Evolutionary conservation across 2,113 vertebrate genomes (phyloP).

Genomic region (Macaca mulatta): DNA sequence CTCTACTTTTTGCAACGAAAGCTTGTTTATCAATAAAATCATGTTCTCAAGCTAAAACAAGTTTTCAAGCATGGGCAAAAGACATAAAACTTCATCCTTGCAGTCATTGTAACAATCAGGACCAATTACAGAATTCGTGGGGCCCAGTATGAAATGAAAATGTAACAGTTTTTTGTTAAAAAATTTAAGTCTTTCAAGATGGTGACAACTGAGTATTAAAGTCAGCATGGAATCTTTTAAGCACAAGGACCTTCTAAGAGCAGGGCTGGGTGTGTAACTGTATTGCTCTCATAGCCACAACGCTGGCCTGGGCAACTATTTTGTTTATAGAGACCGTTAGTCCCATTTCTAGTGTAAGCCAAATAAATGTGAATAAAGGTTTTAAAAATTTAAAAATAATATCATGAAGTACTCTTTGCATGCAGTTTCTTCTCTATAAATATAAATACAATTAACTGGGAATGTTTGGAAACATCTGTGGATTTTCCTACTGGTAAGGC

Average conservation of each 20-base stretch:
- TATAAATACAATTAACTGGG: neutral
- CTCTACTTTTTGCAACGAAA: neutral
- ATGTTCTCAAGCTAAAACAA: neutral
- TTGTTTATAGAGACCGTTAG: neutral
- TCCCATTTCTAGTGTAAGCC: neutral
- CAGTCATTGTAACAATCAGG: neutral
- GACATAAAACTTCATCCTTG: neutral
- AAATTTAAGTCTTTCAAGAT: neutral
- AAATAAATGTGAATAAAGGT: neutral
- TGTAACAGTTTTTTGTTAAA: neutral
- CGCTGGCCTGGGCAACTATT: neutral
- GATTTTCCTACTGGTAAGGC: neutral
- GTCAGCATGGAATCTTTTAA: neutral
- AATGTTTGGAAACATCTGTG: neutral
- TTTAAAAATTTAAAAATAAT: neutral
- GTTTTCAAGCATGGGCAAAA: neutral
- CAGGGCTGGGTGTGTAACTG: neutral
- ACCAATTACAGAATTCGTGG: neutral
- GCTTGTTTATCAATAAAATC: conserved; percentile 34
- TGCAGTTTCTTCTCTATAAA: neutral
- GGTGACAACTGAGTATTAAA: neutral
- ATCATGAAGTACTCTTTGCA: neutral
- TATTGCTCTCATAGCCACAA: neutral
- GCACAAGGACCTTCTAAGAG: neutral
- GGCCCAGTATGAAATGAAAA: neutral